These are phyloP conservation scores for Zaprionus davidi DNA, from an alignment of 1,140 invertebrate genomes.

Conservation along the genomic window DNA sequence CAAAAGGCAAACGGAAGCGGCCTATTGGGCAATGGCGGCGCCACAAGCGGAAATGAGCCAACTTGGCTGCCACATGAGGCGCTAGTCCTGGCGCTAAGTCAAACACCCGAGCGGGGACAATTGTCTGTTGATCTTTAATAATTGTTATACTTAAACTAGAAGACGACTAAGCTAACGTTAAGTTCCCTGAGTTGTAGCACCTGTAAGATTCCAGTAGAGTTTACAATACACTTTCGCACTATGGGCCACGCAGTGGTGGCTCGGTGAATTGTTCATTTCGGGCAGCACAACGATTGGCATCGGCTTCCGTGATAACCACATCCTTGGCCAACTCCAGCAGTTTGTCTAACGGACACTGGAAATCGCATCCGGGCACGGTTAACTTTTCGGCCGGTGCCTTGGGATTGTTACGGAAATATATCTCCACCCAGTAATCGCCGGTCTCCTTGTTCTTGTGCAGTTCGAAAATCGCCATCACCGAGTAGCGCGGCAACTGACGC, in stretches of 20 bases:
- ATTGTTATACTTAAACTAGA: slow-evolving; percentile 47
- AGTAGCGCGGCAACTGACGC: slow-evolving; percentile 89
- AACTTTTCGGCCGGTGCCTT: slow-evolving; percentile 85
- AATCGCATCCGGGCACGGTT: slow-evolving; percentile 87
- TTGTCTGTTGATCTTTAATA: slow-evolving; percentile 27
- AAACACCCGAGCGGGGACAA: slow-evolving; percentile 48
- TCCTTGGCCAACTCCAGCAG: slow-evolving; percentile 85
- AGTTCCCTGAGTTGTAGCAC: slow-evolving; percentile 74
- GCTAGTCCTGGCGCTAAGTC: slow-evolving; percentile 34
- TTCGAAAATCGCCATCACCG: slow-evolving; percentile 90
- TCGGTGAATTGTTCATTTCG: slow-evolving; percentile 85
- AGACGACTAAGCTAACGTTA: slow-evolving; percentile 35
- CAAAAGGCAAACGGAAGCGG: slow-evolving; percentile 69
- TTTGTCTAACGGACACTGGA: slow-evolving; percentile 86
- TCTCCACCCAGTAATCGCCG: slow-evolving; percentile 85
- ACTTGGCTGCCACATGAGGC: slow-evolving; percentile 76
- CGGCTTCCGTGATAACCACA: slow-evolving; percentile 85
- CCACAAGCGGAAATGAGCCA: slow-evolving; percentile 77
- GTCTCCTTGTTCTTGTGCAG: slow-evolving; percentile 86
- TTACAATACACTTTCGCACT: slow-evolving; percentile 14
- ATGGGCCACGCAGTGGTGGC: slow-evolving; percentile 85
- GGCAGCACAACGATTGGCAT: slow-evolving; percentile 86
- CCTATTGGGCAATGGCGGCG: slow-evolving; percentile 61
- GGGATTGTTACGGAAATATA: slow-evolving; percentile 87
- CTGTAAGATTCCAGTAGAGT: slow-evolving; percentile 36